These are phyloP conservation scores for Thymelicus acteon DNA, from an alignment of 2,888 invertebrate species.

Conservation along the genomic window DNA sequence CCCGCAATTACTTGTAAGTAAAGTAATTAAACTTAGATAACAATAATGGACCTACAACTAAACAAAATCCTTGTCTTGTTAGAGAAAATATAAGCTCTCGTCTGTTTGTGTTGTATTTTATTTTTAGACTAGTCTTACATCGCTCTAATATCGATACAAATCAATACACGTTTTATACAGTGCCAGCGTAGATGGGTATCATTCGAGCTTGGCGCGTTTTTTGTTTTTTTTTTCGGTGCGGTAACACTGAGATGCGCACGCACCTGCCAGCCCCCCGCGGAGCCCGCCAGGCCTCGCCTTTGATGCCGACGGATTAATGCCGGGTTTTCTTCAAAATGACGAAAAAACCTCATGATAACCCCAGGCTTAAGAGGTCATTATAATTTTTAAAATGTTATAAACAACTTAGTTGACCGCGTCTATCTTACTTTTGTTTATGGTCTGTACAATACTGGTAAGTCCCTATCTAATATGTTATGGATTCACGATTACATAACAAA, in stretches of 20 bases:
- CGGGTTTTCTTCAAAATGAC: slow-evolving; percentile 54
- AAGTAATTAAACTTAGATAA: slow-evolving; percentile 17
- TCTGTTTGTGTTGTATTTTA: slow-evolving; percentile 12
- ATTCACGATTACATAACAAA: neutral
- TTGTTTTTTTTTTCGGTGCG: slow-evolving; percentile 49
- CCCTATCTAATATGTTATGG: neutral
- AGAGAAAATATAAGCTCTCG: slow-evolving; percentile 8
- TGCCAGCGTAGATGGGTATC: slow-evolving; percentile 34
- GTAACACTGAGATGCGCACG: slow-evolving; percentile 55
- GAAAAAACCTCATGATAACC: slow-evolving; percentile 51
- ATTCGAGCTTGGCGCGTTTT: slow-evolving; percentile 43
- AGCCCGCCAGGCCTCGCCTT: slow-evolving; percentile 59
- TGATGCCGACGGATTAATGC: slow-evolving; percentile 73
- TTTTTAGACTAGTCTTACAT: slow-evolving; percentile 29
- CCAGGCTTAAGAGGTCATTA: slow-evolving; percentile 52
- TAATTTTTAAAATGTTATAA: slow-evolving; percentile 49
- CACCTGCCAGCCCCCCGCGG: slow-evolving; percentile 77
- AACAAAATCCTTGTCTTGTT: slow-evolving; percentile 15
- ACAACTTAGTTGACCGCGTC: slow-evolving; percentile 48
- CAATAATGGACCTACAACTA: slow-evolving; percentile 8
- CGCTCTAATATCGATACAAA: slow-evolving; percentile 36
- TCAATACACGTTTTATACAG: slow-evolving; percentile 36
- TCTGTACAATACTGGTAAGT: slow-evolving; percentile 25
- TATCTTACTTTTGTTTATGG: slow-evolving; percentile 42
- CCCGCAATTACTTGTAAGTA: neutral